Percentiles rank a stretch among this genome's conserved stretches.
Conservation (phyloP, 1,140 invertebrate genomes). For the Stegodyphus mimosarum region DNA sequence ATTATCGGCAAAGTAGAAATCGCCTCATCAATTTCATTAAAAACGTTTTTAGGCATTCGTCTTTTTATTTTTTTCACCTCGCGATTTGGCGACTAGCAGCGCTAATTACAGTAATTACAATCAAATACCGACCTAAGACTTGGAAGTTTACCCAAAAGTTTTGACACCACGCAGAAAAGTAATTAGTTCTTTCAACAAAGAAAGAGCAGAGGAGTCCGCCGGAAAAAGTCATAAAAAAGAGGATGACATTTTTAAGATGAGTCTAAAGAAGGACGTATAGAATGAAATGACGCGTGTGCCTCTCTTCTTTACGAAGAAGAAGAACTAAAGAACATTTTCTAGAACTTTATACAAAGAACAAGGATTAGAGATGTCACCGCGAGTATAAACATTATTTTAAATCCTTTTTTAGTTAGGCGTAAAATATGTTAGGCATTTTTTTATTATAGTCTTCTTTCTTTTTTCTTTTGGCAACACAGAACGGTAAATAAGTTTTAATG, state of each 20-base stretch:
- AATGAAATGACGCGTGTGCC: constrained; percentile 48
- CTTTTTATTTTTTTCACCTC: constrained; percentile 34
- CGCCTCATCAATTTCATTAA: constrained; percentile 60
- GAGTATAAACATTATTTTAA: constrained; percentile 41
- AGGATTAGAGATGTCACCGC: constrained; percentile 38
- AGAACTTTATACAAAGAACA: constrained; percentile 45
- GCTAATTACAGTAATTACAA: constrained; percentile 61
- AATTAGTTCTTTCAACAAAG: constrained; percentile 54
- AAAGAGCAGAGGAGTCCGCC: constrained; percentile 1
- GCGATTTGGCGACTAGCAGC: constrained; percentile 29
- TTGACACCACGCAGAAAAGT: constrained; percentile 58
- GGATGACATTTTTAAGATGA: constrained; percentile 32
- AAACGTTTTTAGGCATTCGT: constrained; percentile 60
- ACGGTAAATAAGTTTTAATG: constrained; percentile 46
- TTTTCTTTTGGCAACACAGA: neutral
- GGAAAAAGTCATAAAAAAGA: constrained; percentile 18
- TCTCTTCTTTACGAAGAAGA: neutral
- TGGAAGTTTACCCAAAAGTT: constrained; percentile 60
- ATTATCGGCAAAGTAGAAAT: constrained; percentile 58
- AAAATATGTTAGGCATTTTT: constrained; percentile 10
- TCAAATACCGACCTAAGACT: constrained; percentile 54
- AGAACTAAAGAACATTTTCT: neutral
- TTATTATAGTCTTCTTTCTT: neutral
- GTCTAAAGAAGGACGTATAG: constrained; percentile 20
- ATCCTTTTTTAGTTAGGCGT: constrained; percentile 56